These are phyloP conservation scores for Sebastes steindachneri DNA, from an alignment of 2,797 vertebrate species.

Conservation along the genomic window DNA sequence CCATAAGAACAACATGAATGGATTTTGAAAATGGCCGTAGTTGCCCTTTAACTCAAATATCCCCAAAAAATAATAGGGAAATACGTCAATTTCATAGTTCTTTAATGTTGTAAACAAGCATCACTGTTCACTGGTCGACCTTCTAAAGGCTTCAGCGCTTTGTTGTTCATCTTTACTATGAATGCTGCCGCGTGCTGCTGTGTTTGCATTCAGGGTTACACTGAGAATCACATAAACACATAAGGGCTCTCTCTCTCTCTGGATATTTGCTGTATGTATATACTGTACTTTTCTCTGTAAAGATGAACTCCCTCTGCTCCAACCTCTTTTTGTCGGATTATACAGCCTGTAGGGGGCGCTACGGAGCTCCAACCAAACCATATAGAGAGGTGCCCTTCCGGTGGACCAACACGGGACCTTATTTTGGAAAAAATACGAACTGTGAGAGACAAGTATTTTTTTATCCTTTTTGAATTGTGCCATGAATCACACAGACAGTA, in stretches of 20 bases:
- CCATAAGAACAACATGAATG: too few species aligned
- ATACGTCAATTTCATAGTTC: background rate
- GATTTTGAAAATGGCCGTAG: too few species aligned
- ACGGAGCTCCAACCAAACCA: background rate
- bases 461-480: too few species aligned
- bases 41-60: background rate
- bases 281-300: background rate
- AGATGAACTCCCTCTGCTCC: background rate
- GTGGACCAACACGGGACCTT: too few species aligned
- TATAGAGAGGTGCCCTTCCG: background rate
- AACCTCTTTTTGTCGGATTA: background rate
- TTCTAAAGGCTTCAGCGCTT: background rate
- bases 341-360: slow-evolving; percentile 1
- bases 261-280: background rate
- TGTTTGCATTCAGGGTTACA: background rate
- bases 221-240: background rate
- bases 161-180: background rate
- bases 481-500: too few species aligned
- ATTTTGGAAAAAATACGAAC: too few species aligned
- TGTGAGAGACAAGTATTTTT: too few species aligned
- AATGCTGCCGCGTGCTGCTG: background rate
- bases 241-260: background rate
- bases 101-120: background rate
- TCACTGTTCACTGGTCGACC: background rate
- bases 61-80: background rate